A percentile compares a stretch with the other conserved stretches of the same genome.
These are phyloP conservation scores for Nasonia oneida DNA, from an alignment of 2,888 invertebrate species.

Conservation along the genomic window DNA sequence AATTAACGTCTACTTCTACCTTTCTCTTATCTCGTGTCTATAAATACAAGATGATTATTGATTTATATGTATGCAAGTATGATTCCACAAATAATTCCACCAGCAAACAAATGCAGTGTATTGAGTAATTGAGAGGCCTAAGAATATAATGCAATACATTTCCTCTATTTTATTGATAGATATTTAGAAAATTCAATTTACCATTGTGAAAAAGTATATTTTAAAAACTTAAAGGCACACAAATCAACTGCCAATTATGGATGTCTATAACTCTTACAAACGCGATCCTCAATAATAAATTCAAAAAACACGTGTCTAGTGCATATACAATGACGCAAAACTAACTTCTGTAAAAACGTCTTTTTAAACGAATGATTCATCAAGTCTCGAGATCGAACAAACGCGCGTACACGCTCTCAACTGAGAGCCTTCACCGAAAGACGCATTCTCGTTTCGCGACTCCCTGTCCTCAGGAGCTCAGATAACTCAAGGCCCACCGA, in stretches of 20 bases:
- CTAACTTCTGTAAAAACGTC: slow-evolving; percentile 30
- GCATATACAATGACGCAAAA: slow-evolving; percentile 43
- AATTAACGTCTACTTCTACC: background rate
- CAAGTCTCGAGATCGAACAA: slow-evolving; percentile 9
- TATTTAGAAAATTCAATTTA: background rate
- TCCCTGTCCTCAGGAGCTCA: background rate
- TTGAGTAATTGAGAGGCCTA: background rate
- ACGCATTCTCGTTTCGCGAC: background rate
- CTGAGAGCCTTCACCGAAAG: background rate
- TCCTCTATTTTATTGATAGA: background rate
- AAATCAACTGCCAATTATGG: background rate
- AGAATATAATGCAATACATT: background rate
- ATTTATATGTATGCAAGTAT: background rate
- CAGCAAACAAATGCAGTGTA: background rate
- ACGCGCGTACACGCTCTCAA: background rate
- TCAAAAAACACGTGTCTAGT: slow-evolving; percentile 22
- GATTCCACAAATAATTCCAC: background rate
- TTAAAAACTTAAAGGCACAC: background rate
- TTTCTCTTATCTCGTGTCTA: slow-evolving; percentile 5
- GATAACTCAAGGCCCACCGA: background rate
- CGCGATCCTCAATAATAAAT: slow-evolving; percentile 1
- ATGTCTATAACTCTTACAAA: background rate
- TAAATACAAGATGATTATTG: background rate
- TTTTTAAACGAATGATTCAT: slow-evolving; percentile 46
- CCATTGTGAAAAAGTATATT: background rate